phyloP scores from a whole-genome alignment of 2,888 invertebrate species.

The Nasonovia ribisnigri region DNA sequence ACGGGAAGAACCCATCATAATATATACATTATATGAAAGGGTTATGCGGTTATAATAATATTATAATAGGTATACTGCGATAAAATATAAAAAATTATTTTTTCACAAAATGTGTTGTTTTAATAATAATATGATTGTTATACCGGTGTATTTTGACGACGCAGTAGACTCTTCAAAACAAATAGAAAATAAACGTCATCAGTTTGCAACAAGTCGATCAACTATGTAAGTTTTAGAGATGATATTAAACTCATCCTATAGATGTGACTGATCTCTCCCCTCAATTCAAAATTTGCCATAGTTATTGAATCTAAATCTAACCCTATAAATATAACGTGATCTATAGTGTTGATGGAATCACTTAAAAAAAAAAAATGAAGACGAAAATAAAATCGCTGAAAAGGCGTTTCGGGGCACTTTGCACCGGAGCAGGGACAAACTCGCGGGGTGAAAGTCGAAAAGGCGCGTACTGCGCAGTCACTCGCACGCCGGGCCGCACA shows the following conservation, averaged over 20 bases:
- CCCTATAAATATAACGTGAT: too few relatives aligned
- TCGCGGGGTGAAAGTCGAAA: not conserved
- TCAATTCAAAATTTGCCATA: not conserved
- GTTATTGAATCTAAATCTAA: not conserved
- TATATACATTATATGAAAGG: not conserved
- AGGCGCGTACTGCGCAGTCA: not conserved
- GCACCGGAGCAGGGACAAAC: not conserved
- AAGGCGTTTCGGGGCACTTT: not conserved
- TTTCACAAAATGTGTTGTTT: not conserved
- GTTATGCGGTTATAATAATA: not conserved
- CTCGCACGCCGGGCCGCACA: not conserved
- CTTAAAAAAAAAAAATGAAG: not conserved
- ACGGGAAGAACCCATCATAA: not conserved
- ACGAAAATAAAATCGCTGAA: not conserved
- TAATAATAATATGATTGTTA: not conserved
- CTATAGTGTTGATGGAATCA: too few relatives aligned
- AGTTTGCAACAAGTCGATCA: not conserved
- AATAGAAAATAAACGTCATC: not conserved
- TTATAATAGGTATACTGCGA: not conserved
- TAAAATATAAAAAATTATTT: not conserved
- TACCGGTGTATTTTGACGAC: not conserved
- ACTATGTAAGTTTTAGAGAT: not conserved
- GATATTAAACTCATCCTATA: not conserved
- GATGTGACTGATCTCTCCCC: not conserved
- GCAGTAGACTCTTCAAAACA: not conserved